A percentile compares a stretch with the other conserved stretches of the same genome.
Conservation (phyloP, 1,140 invertebrate genomes). For the Calliopsis andreniformis region DNA sequence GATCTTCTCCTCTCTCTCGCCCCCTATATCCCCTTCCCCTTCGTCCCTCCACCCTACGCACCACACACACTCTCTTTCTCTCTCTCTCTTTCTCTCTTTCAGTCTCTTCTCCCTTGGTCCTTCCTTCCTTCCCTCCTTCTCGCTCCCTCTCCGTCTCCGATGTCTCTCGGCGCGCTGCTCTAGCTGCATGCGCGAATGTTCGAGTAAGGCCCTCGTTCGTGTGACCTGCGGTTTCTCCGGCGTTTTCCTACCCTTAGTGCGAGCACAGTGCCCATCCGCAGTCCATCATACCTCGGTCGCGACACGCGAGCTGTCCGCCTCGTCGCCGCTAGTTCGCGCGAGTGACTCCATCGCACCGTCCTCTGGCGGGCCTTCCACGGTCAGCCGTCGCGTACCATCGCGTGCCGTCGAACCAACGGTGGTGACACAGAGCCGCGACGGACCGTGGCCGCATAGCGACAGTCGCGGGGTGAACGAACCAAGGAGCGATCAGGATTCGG, state of each 20-base stretch:
- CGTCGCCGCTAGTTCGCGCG: constrained; percentile 22
- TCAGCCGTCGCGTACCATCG: too few relatives aligned
- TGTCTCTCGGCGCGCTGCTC: constrained; percentile 26
- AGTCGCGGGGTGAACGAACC: too few relatives aligned
- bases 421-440: too few relatives aligned
- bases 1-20: constrained; percentile 34
- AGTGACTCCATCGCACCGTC: too few relatives aligned
- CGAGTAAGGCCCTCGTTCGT: constrained; percentile 57
- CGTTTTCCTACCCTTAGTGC: constrained; percentile 72
- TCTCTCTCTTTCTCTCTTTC: constrained; percentile 11
- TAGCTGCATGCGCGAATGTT: constrained; percentile 46
- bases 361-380: too few relatives aligned
- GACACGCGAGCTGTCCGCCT: constrained; percentile 40
- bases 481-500: too few relatives aligned
- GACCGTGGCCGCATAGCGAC: too few relatives aligned
- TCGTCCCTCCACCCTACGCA: neutral
- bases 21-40: constrained; percentile 1
- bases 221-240: constrained; percentile 74
- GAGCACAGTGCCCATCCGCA: constrained; percentile 65
- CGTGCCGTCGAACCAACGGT: neutral
- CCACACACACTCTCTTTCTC: neutral
- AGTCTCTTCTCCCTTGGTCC: too few relatives aligned
- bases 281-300: constrained; percentile 63
- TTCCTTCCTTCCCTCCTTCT: constrained; percentile 7
- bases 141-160: neutral